Conservation (phyloP, 2,113 vertebrate species). For the Mus musculus region GRCm39 chr10:17889501-17890000, state of each 20-base stretch:
- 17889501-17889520: too few relatives aligned
- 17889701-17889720: background rate
- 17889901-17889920: constrained; percentile 40
- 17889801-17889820: constrained; percentile 5
- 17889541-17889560: too few relatives aligned
- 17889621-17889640: too few relatives aligned
- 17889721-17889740: background rate
- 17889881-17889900: background rate
- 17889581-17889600: too few relatives aligned
- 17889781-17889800: constrained; percentile 10
- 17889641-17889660: background rate
- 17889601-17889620: too few relatives aligned
- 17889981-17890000: constrained; percentile 48
- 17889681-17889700: constrained; percentile 7
- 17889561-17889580: too few relatives aligned
- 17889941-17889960: background rate
- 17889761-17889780: constrained; percentile 31
- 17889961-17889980: constrained; percentile 17
- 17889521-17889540: too few relatives aligned
- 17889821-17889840: background rate
- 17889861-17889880: constrained; percentile 15
- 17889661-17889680: constrained; percentile 34
- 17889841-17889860: constrained; percentile 43
- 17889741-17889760: background rate
- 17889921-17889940: constrained; percentile 46